These are phyloP conservation scores for Protophormia terraenovae DNA, from an alignment of 2,888 invertebrate species.

Conservation along the genomic window DNA sequence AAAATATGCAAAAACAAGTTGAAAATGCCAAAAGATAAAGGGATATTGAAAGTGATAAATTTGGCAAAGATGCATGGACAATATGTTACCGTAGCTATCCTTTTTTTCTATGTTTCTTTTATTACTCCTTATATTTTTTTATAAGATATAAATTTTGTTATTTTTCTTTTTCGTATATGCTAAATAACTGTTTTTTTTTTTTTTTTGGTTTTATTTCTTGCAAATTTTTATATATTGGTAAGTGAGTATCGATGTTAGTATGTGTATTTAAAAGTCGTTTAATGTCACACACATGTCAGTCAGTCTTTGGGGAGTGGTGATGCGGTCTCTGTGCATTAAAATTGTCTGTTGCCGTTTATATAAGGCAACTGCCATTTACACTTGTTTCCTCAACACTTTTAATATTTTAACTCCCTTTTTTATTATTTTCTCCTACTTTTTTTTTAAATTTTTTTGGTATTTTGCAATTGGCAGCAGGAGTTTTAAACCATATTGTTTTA, in stretches of 20 bases:
- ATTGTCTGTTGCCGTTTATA: neutral
- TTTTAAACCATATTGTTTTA: slow-evolving; percentile 49
- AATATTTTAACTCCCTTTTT: neutral
- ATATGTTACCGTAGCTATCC: slow-evolving; percentile 19
- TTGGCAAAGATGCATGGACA: slow-evolving; percentile 32
- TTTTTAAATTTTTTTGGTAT: neutral
- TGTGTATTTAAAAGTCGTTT: slow-evolving; percentile 55
- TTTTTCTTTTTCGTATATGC: neutral
- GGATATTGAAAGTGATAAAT: slow-evolving; percentile 47
- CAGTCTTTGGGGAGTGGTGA: slow-evolving; percentile 32
- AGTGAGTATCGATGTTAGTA: neutral
- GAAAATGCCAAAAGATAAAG: neutral
- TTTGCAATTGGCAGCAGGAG: slow-evolving; percentile 26
- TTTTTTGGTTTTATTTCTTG: neutral
- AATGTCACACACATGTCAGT: slow-evolving; percentile 45
- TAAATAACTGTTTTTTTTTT: slow-evolving; percentile 4
- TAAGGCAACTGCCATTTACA: slow-evolving; percentile 49
- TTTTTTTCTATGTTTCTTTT: neutral
- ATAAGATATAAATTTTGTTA: neutral
- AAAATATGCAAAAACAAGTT: neutral
- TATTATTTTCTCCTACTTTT: neutral
- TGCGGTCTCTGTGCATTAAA: slow-evolving; percentile 6
- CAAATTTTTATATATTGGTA: neutral
- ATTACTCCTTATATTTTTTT: neutral
- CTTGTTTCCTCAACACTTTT: slow-evolving; percentile 37